Conservation (phyloP, 2,797 vertebrate genomes). For the Amphiprion clarkii region DNA sequence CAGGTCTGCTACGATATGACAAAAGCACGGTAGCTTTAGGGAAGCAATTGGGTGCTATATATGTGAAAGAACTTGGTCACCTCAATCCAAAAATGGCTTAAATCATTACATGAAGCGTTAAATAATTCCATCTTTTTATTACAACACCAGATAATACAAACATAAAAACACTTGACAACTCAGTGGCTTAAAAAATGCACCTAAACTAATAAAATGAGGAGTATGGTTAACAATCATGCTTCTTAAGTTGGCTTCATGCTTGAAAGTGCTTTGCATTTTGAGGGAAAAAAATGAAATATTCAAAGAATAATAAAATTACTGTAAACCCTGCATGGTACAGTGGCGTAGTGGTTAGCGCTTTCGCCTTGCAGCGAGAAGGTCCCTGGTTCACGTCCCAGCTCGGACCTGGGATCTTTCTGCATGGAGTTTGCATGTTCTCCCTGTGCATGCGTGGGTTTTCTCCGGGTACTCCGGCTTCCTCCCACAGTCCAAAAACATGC, state of each 20-base stretch:
- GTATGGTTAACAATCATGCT: conserved; percentile 25
- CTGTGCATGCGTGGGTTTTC: too few species aligned
- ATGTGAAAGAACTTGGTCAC: not conserved
- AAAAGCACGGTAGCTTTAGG: conserved; percentile 12
- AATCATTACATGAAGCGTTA: conserved; percentile 2
- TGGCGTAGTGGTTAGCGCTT: too few species aligned
- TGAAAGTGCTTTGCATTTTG: conserved; percentile 58
- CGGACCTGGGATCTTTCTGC: too few species aligned
- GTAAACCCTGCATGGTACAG: conserved; percentile 40
- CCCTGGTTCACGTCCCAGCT: too few species aligned
- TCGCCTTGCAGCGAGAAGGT: too few species aligned
- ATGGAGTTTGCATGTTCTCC: too few species aligned
- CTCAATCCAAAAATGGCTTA: not conserved
- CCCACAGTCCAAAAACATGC: too few species aligned
- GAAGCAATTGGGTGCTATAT: conserved; percentile 4
- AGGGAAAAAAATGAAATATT: not conserved
- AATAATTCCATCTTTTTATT: conserved; percentile 71
- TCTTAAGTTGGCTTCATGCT: conserved; percentile 26
- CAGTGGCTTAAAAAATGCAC: conserved; percentile 6
- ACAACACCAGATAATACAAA: conserved; percentile 60
- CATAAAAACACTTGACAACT: conserved; percentile 33
- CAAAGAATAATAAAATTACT: conserved; percentile 15
- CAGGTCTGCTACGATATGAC: not conserved
- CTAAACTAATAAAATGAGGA: conserved; percentile 9
- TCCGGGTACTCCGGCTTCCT: too few species aligned